Evolutionary conservation across 1,140 invertebrate species (phyloP).

Genomic region (Campoletis sonorensis): DNA sequence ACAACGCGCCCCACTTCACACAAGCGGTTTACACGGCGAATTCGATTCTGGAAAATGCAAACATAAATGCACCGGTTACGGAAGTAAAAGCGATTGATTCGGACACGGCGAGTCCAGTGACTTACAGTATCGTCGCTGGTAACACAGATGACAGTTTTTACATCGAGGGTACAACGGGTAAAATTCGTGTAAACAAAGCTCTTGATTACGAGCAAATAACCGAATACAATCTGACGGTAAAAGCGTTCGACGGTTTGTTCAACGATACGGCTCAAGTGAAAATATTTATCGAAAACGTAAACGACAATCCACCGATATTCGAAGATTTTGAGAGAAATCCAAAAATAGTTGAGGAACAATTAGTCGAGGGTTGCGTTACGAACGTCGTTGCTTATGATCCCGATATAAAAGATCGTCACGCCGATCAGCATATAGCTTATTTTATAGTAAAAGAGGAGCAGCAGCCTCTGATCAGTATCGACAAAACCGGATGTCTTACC

Average conservation of each 20-base stretch:
- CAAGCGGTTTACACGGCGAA: slow-evolving; percentile 85
- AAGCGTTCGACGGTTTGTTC: slow-evolving; percentile 87
- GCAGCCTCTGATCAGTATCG: slow-evolving; percentile 82
- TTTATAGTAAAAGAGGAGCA: slow-evolving; percentile 84
- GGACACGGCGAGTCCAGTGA: slow-evolving; percentile 89
- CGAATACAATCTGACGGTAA: slow-evolving; percentile 85
- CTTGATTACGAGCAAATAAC: slow-evolving; percentile 92
- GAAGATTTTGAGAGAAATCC: slow-evolving; percentile 80
- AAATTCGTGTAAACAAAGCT: slow-evolving; percentile 85
- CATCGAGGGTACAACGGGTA: slow-evolving; percentile 87
- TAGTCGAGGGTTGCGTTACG: slow-evolving; percentile 79
- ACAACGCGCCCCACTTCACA: slow-evolving; percentile 90
- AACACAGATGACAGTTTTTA: slow-evolving; percentile 87
- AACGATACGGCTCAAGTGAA: slow-evolving; percentile 86
- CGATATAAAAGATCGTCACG: slow-evolving; percentile 85
- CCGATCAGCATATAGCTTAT: slow-evolving; percentile 87
- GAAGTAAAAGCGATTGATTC: slow-evolving; percentile 89
- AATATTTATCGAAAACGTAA: slow-evolving; percentile 88
- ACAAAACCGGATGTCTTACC: slow-evolving; percentile 85
- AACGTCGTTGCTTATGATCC: slow-evolving; percentile 85
- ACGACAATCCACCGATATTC: slow-evolving; percentile 90
- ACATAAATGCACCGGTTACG: slow-evolving; percentile 87
- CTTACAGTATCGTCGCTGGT: slow-evolving; percentile 87
- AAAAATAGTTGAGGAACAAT: slow-evolving; percentile 83
- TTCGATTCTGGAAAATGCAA: slow-evolving; percentile 87